Conservation (phyloP, 2,113 vertebrate species). For the Entomyzon cyanotis region DNA sequence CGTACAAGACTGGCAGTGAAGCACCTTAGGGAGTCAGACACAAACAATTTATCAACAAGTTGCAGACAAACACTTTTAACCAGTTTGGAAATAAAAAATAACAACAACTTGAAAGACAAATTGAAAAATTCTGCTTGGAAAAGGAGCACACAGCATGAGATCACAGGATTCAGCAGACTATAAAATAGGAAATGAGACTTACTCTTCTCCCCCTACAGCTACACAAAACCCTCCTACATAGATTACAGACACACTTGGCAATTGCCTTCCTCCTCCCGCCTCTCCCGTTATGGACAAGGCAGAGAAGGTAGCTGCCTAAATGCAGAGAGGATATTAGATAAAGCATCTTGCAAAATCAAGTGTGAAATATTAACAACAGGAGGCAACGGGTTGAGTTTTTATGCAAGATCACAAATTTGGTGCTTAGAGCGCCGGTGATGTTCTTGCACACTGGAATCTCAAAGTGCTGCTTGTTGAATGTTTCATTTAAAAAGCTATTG, state of each 20-base stretch:
- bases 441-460: not conserved
- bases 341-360: constrained; percentile 47
- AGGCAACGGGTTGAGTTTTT: constrained; percentile 25
- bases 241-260: constrained; percentile 32
- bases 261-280: constrained; percentile 39
- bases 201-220: constrained; percentile 48
- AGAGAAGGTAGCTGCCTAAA: constrained; percentile 29
- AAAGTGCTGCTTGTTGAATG: constrained; percentile 5
- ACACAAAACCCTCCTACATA: constrained; percentile 47
- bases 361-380: constrained; percentile 64
- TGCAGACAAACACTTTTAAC: constrained; percentile 41
- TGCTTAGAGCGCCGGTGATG: not conserved
- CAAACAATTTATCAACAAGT: constrained; percentile 15
- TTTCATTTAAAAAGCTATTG: constrained; percentile 29
- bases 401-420: constrained; percentile 62
- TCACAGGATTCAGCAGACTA: constrained; percentile 60
- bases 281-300: not conserved
- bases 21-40: not conserved
- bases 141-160: constrained; percentile 53
- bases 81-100: constrained; percentile 58
- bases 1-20: not conserved
- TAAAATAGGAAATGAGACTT: constrained; percentile 64
- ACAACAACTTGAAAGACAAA: constrained; percentile 44
- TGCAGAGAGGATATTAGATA: constrained; percentile 33
- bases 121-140: constrained; percentile 54